Conservation (phyloP, 2,888 invertebrate genomes). For the Brassicogethes aeneus region DNA sequence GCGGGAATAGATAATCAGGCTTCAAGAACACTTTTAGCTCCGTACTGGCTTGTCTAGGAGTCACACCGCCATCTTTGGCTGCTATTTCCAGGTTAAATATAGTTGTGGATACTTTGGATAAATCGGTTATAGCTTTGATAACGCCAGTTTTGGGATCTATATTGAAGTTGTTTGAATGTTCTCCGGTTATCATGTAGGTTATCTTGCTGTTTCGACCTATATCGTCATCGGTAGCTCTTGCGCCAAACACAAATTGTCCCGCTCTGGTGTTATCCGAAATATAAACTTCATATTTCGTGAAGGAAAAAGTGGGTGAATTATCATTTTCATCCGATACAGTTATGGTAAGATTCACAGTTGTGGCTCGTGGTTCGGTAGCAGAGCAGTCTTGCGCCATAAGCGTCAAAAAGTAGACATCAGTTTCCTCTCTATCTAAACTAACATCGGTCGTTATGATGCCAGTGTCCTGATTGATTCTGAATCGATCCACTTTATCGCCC, state of each 20-base stretch:
- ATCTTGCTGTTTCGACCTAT: conserved; percentile 74
- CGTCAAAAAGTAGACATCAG: conserved; percentile 66
- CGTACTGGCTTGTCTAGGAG: conserved; percentile 61
- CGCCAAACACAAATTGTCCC: conserved; percentile 86
- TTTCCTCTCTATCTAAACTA: conserved; percentile 71
- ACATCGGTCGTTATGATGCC: conserved; percentile 70
- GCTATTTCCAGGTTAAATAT: conserved; percentile 65
- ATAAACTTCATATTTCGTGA: conserved; percentile 66
- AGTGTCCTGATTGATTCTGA: conserved; percentile 67
- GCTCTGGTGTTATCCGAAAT: conserved; percentile 72
- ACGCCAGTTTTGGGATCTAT: conserved; percentile 80
- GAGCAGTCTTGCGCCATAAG: conserved; percentile 85
- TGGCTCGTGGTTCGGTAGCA: conserved; percentile 72
- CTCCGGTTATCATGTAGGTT: conserved; percentile 66
- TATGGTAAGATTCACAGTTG: conserved; percentile 76
- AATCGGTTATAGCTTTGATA: conserved; percentile 65
- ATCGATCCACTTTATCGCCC: conserved; percentile 73
- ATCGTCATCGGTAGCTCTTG: conserved; percentile 78
- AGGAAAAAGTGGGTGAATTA: conserved; percentile 71
- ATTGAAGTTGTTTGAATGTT: conserved; percentile 66
- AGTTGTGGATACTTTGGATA: conserved; percentile 50
- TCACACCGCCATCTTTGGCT: conserved; percentile 71
- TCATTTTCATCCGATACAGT: conserved; percentile 76
- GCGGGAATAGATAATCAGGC: conserved; percentile 71
- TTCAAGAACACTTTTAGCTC: conserved; percentile 70